Evolutionary conservation across 2,797 vertebrate species (phyloP).

Genomic region (Momotus momota): DNA sequence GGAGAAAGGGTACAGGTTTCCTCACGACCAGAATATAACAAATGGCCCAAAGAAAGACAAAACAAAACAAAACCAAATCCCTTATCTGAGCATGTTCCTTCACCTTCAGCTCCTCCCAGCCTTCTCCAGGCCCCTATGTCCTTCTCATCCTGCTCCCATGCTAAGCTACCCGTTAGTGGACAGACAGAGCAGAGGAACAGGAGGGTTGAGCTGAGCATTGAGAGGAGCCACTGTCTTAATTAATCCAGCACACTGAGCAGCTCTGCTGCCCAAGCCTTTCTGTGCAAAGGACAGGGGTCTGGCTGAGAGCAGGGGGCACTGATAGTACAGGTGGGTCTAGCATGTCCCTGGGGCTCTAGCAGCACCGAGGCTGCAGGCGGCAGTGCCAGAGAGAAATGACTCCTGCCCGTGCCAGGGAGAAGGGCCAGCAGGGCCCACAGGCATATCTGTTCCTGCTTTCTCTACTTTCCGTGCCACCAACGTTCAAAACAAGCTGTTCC

Average conservation of each 20-base stretch:
- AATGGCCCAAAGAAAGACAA: background rate
- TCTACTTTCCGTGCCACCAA: background rate
- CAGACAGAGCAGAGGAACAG: background rate
- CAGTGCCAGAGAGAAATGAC: background rate
- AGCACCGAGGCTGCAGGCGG: background rate
- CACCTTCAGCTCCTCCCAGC: background rate
- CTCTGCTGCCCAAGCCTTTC: background rate
- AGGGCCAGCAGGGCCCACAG: background rate
- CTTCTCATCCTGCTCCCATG: background rate
- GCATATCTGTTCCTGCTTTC: constrained; percentile 1
- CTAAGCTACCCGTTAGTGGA: background rate
- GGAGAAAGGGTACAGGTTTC: background rate
- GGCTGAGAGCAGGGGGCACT: background rate
- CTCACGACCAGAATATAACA: background rate
- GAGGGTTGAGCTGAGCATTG: background rate
- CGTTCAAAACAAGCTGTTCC: background rate
- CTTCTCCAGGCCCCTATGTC: background rate
- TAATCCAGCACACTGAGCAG: background rate
- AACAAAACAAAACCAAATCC: background rate
- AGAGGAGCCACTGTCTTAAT: background rate
- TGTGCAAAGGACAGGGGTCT: background rate
- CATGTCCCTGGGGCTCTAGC: rapidly evolving
- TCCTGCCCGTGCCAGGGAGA: background rate
- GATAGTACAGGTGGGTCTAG: background rate
- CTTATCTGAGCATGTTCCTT: background rate